phyloP scores from a whole-genome alignment of 2,888 invertebrate species.

The Drosophila imparisetae region DNA sequence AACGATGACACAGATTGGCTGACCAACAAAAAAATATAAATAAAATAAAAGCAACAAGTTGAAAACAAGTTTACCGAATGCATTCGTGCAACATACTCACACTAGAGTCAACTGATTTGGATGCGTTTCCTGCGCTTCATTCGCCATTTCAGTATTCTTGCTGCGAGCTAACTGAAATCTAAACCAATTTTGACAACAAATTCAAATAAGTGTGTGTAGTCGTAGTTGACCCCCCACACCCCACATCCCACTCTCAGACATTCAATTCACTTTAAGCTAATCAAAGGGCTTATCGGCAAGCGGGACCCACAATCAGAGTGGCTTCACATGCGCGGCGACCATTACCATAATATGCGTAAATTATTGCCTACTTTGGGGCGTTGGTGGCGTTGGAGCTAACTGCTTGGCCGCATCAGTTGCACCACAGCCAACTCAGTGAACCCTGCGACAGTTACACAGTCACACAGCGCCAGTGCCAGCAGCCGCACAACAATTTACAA shows the following conservation, averaged over 20 bases:
- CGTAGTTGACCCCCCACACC: neutral
- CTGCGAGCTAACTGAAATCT: constrained; percentile 15
- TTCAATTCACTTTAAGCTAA: constrained; percentile 71
- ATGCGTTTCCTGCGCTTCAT: constrained; percentile 19
- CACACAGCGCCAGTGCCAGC: constrained; percentile 4
- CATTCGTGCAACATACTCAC: constrained; percentile 42
- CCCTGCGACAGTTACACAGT: constrained; percentile 21
- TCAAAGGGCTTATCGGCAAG: constrained; percentile 38
- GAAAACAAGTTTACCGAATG: neutral
- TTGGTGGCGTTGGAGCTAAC: constrained; percentile 17
- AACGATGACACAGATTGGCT: constrained; percentile 54
- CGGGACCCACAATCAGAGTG: constrained; percentile 53
- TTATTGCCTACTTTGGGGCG: constrained; percentile 64
- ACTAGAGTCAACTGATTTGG: constrained; percentile 6
- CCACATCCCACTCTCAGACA: constrained; percentile 26
- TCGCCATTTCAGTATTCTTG: constrained; percentile 29
- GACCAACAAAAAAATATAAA: neutral
- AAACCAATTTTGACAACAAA: constrained; percentile 69
- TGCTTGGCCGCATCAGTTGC: constrained; percentile 47
- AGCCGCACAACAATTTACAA: constrained; percentile 20
- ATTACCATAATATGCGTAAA: constrained; percentile 72
- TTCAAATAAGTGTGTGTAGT: constrained; percentile 51
- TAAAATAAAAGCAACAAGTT: neutral
- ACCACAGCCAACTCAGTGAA: constrained; percentile 31
- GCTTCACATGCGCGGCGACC: constrained; percentile 69